Evolutionary conservation across 1,140 invertebrate genomes (phyloP).

Genomic region (Hycleus phaleratus): DNA sequence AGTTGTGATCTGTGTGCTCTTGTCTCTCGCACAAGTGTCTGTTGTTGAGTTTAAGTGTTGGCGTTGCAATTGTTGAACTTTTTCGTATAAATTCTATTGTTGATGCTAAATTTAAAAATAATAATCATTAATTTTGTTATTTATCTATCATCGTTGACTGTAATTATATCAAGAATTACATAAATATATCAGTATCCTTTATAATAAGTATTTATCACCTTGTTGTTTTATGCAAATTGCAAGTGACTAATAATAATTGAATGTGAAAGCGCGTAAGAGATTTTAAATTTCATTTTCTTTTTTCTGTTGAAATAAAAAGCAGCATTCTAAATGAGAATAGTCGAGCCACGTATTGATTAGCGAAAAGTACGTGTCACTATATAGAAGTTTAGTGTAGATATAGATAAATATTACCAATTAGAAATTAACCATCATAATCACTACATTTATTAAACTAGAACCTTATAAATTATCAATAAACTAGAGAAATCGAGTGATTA

Average conservation of each 20-base stretch:
- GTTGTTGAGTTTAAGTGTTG: conserved; percentile 18
- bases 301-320: conserved; percentile 10
- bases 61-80: conserved; percentile 14
- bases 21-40: conserved; percentile 4
- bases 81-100: conserved; percentile 10
- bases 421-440: neutral
- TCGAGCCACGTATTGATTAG: conserved; percentile 1
- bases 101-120: conserved; percentile 4
- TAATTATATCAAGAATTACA: too few relatives aligned
- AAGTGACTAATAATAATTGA: too few relatives aligned
- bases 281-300: neutral
- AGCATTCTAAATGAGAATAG: conserved; percentile 23
- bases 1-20: conserved; percentile 9
- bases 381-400: conserved; percentile 11
- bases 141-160: too few relatives aligned
- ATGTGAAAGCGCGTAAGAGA: too few relatives aligned
- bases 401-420: neutral
- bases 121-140: too few relatives aligned
- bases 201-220: too few relatives aligned
- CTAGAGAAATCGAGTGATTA: too few relatives aligned
- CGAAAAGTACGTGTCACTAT: conserved; percentile 1
- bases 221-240: too few relatives aligned
- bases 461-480: too few relatives aligned
- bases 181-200: too few relatives aligned
- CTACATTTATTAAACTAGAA: neutral